Percentiles rank a stretch among this genome's conserved stretches.
Conservation (phyloP, 2,888 invertebrate genomes). For the Synergus gifuensis region DNA sequence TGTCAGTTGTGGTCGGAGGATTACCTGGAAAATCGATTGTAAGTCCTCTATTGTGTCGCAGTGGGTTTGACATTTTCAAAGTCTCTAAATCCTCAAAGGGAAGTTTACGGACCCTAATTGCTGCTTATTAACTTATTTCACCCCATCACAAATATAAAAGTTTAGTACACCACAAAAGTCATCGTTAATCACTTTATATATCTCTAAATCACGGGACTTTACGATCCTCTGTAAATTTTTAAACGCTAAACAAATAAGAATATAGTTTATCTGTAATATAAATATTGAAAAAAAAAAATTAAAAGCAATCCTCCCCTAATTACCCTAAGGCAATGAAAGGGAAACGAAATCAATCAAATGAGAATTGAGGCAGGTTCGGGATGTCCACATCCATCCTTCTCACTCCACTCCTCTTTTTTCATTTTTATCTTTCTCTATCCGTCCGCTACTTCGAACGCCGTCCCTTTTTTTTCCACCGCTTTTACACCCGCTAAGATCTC, state of each 20-base stretch:
- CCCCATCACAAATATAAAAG: not conserved
- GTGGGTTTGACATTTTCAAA: not conserved
- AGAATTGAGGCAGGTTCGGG: conserved; percentile 76
- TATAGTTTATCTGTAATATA: not conserved
- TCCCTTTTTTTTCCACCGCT: too few species aligned
- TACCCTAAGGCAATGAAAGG: conserved; percentile 51
- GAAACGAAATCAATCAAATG: conserved; percentile 72
- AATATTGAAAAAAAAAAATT: not conserved
- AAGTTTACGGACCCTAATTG: conserved; percentile 9
- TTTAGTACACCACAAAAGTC: not conserved
- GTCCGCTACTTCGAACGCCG: not conserved
- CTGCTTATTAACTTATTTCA: not conserved
- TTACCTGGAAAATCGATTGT: conserved; percentile 3
- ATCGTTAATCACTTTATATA: not conserved
- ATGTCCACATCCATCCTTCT: conserved; percentile 55
- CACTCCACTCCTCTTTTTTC: conserved; percentile 48
- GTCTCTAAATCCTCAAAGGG: conserved; percentile 5
- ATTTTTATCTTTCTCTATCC: conserved; percentile 37
- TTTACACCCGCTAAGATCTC: too few species aligned
- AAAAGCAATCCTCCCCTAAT: conserved; percentile 15
- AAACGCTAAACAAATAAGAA: not conserved
- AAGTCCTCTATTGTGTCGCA: not conserved
- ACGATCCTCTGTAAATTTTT: not conserved
- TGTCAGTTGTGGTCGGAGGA: not conserved
- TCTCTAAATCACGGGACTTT: not conserved